Conservation (phyloP, 2,797 vertebrate species). For the Sardinella longiceps region DNA sequence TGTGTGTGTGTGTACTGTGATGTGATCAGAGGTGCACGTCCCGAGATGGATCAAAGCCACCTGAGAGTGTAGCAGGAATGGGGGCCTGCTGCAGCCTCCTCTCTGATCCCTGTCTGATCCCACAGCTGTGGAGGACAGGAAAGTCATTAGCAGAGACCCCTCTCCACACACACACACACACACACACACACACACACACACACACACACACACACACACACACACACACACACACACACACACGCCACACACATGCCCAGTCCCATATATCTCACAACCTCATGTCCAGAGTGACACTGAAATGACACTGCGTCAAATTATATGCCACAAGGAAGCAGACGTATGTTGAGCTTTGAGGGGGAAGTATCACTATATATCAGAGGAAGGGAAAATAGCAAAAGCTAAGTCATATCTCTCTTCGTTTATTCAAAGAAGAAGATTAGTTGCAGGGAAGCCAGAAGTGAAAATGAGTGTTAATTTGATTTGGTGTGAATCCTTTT, state of each 20-base stretch:
- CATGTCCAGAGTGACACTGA: background rate
- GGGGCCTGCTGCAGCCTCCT: background rate
- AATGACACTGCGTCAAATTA: background rate
- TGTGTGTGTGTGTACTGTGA: conserved; percentile 7
- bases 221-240: background rate
- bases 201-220: background rate
- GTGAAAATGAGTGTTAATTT: background rate
- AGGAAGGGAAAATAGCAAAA: background rate
- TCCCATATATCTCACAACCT: background rate
- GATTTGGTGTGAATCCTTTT: background rate
- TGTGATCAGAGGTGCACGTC: conserved; percentile 17
- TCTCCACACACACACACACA: background rate
- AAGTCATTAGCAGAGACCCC: conserved; percentile 1
- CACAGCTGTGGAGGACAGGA: conserved; percentile 8
- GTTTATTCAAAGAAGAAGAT: background rate
- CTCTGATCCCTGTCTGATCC: conserved; percentile 18
- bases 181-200: background rate
- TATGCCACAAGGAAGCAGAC: background rate
- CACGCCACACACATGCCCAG: background rate
- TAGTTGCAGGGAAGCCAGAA: background rate
- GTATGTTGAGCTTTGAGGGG: background rate
- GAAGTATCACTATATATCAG: background rate
- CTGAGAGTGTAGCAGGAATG: background rate
- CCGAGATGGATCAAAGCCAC: conserved; percentile 13
- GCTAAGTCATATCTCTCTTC: too few relatives aligned